phyloP scores from a whole-genome alignment of 2,113 vertebrate species.

The Phyllostomus discolor region DNA sequence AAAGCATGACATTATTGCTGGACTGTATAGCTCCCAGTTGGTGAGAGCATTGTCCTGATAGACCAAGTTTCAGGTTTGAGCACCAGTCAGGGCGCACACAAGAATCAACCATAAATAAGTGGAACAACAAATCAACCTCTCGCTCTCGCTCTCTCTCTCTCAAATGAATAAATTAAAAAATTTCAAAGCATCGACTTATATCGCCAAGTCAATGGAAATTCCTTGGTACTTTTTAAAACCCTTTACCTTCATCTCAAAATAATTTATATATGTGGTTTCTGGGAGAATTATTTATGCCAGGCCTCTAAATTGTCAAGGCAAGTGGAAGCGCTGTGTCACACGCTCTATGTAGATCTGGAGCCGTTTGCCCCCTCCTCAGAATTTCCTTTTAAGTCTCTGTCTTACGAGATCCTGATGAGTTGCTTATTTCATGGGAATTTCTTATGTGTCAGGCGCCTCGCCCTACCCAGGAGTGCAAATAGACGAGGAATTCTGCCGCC shows the following conservation, averaged over 20 bases:
- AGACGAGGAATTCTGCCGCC: slow-evolving; percentile 93
- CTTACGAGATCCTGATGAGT: background rate
- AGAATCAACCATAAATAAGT: too few species aligned
- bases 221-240: background rate
- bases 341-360: background rate
- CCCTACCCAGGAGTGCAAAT: slow-evolving; percentile 95
- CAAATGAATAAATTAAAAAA: background rate
- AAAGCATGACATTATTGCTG: background rate
- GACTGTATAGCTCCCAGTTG: too few species aligned
- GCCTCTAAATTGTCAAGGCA: background rate
- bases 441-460: slow-evolving; percentile 85
- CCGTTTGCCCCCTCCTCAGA: background rate
- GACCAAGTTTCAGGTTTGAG: too few species aligned
- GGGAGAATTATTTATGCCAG: background rate
- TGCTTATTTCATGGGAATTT: background rate
- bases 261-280: background rate
- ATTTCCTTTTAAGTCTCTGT: background rate
- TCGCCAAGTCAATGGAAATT: background rate
- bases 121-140: too few species aligned
- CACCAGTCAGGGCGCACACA: too few species aligned
- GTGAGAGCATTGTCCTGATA: too few species aligned
- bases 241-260: background rate
- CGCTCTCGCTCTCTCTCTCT: too few species aligned
- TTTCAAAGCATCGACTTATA: background rate
- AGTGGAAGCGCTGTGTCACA: background rate